phyloP scores from a whole-genome alignment of 1,140 invertebrate species.

The Zaprionus africanus region DNA sequence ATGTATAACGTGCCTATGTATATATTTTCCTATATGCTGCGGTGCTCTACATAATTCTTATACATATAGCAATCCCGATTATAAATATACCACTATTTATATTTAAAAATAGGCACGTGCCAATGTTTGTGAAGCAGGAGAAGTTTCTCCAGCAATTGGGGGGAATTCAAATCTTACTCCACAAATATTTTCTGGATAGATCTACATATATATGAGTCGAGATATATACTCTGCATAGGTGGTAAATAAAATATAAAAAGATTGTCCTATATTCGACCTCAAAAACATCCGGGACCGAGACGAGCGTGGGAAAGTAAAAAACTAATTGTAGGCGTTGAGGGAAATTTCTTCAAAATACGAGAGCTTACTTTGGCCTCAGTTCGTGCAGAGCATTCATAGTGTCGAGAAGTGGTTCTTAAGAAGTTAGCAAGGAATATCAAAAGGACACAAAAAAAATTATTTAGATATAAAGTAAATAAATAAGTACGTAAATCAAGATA shows the following conservation, averaged over 20 bases:
- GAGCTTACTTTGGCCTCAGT: slow-evolving; percentile 64
- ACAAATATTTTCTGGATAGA: slow-evolving; percentile 37
- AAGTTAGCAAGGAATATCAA: slow-evolving; percentile 31
- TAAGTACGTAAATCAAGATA: slow-evolving; percentile 37
- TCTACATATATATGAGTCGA: slow-evolving; percentile 14
- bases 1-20: slow-evolving; percentile 9
- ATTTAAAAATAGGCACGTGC: slow-evolving; percentile 61
- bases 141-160: slow-evolving; percentile 44
- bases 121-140: slow-evolving; percentile 21
- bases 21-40: slow-evolving; percentile 27
- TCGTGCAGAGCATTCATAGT: slow-evolving; percentile 61
- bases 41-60: slow-evolving; percentile 23
- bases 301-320: slow-evolving; percentile 72
- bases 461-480: slow-evolving; percentile 6
- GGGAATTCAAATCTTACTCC: slow-evolving; percentile 26
- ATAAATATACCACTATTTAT: slow-evolving; percentile 16
- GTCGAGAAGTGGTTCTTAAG: slow-evolving; percentile 61
- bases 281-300: slow-evolving; percentile 64
- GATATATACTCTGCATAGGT: slow-evolving; percentile 26
- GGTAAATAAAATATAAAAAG: slow-evolving; percentile 39
- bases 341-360: slow-evolving; percentile 70
- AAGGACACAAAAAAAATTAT: slow-evolving; percentile 38
- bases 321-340: slow-evolving; percentile 76
- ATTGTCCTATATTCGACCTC: slow-evolving; percentile 79
- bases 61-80: slow-evolving; percentile 17